Conservation (phyloP, 2,888 invertebrate species). For the Glaucopsyche alexis region DNA sequence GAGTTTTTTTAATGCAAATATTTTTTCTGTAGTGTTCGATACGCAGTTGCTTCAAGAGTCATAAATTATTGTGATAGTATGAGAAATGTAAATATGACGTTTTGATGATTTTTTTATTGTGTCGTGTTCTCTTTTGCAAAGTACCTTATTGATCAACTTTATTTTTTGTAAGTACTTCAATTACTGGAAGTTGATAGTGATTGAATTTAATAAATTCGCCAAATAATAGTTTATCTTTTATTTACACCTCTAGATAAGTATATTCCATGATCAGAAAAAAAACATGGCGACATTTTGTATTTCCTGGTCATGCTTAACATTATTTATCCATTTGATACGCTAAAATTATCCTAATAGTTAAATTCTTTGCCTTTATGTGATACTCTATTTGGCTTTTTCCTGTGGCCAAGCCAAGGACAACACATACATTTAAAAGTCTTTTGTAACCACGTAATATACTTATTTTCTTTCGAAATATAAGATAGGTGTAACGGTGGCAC, state of each 20-base stretch:
- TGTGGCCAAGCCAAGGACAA: not conserved
- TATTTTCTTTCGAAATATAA: not conserved
- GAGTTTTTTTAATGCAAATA: not conserved
- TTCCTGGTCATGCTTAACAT: no score
- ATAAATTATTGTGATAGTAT: slow-evolving; percentile 58
- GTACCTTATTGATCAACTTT: slow-evolving; percentile 65
- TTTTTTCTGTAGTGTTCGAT: slow-evolving; percentile 33
- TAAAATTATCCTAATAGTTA: not conserved
- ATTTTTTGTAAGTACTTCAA: slow-evolving; percentile 71
- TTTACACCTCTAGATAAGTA: slow-evolving; percentile 42
- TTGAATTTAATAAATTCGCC: slow-evolving; percentile 80
- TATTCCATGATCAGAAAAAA: no score
- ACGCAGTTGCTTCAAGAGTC: slow-evolving; percentile 46
- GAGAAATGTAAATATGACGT: slow-evolving; percentile 52
- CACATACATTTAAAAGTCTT: slow-evolving; percentile 49
- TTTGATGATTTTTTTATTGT: slow-evolving; percentile 56
- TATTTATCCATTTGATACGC: no score
- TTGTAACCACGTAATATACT: slow-evolving; percentile 51
- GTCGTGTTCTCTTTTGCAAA: slow-evolving; percentile 55
- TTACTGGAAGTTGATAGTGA: slow-evolving; percentile 73
- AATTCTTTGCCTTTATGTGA: not conserved
- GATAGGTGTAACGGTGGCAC: slow-evolving; percentile 26
- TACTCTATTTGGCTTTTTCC: not conserved
- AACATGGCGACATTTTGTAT: no score
- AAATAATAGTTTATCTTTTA: slow-evolving; percentile 60